phyloP scores from a whole-genome alignment of 1,140 invertebrate species.

The Brachionus rotundiformis region DNA sequence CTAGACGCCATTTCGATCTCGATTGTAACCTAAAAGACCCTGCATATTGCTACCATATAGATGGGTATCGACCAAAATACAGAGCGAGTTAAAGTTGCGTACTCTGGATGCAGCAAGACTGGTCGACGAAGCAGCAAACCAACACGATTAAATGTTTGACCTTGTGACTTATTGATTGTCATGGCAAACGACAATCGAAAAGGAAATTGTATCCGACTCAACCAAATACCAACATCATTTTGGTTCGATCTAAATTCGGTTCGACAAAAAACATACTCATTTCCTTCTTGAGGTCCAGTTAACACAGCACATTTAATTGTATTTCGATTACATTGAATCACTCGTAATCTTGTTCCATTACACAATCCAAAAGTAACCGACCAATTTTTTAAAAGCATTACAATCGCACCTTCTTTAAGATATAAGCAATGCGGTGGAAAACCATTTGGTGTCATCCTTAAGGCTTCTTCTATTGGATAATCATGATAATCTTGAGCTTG shows the following conservation, averaged over 20 bases:
- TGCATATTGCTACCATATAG: no score
- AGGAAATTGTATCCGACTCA: slow-evolving; percentile 2
- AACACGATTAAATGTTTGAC: slow-evolving; percentile 54
- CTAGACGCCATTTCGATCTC: no score
- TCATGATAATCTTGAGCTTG: not conserved
- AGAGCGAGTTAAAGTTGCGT: no score
- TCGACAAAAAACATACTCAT: no score
- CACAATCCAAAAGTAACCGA: slow-evolving; percentile 50
- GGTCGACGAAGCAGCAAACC: slow-evolving; percentile 53
- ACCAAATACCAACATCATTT: no score
- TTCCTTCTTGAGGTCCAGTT: no score
- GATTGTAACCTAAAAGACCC: no score
- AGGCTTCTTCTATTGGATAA: slow-evolving; percentile 51
- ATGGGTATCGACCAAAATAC: no score
- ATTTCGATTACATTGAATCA: not conserved
- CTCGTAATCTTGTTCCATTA: slow-evolving; percentile 55
- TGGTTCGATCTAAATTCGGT: no score
- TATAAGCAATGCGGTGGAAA: slow-evolving; percentile 54
- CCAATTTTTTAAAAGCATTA: slow-evolving; percentile 55
- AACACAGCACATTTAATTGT: not conserved
- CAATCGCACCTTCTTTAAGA: slow-evolving; percentile 54
- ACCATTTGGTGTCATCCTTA: slow-evolving; percentile 52
- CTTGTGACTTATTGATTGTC: slow-evolving; percentile 57
- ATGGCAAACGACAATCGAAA: slow-evolving; percentile 56
- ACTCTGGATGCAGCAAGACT: slow-evolving; percentile 54